Base-by-base conservation (phyloP, 35 echinoderm and acorn worm genomes). In the Apostichopus japonicus region DNA sequence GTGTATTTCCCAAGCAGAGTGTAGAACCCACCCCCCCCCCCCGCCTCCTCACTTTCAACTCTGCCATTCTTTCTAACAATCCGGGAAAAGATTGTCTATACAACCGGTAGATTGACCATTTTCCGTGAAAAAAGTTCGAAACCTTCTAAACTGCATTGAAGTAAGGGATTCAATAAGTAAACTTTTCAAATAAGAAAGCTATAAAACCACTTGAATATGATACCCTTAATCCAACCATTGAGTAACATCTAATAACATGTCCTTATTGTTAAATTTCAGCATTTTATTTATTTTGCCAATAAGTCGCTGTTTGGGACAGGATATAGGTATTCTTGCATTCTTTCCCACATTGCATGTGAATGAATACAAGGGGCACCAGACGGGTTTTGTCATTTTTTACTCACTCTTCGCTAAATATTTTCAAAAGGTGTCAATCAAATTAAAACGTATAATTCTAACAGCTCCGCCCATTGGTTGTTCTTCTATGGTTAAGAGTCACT, bases 391-490 rank as follows among this genome's bases (percentile, higher is more conserved):
- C 81, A 84, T 84, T 59, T 56, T 23, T 23, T 84, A 57, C 81
- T 44, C 33, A 84, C 81, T 58, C 54, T 59, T 84, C 17, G 81
- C 53, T 84, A 53, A 57, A 6, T 54, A 80, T 80, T 54, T 84
- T 55, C 54, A 84, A 84, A 57, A 23, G 24, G 9, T 57, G 81
- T 84, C 81, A 84, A 58, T 84, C 81, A 84, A 84, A 84, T 57
- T 84, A 57, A 5, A 84, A 56, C 4, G 17, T 10, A 84, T 57
- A 56, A 10, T n/a, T 84, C 81, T 59, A 2, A 57, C 81, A 19
- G 54, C 81, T 59, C 81, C 81, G 81, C 81, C 81, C 81, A 84
- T 16, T 24, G 17, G 81, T 84, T 84, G 21, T 84, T 84, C 81
- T 57, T 57, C 15, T 23, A 59, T 24, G 21, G 22, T 23, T 84